Evolutionary conservation across 1,140 invertebrate species (phyloP).

Genomic region (Brachionus plicatilis): DNA sequence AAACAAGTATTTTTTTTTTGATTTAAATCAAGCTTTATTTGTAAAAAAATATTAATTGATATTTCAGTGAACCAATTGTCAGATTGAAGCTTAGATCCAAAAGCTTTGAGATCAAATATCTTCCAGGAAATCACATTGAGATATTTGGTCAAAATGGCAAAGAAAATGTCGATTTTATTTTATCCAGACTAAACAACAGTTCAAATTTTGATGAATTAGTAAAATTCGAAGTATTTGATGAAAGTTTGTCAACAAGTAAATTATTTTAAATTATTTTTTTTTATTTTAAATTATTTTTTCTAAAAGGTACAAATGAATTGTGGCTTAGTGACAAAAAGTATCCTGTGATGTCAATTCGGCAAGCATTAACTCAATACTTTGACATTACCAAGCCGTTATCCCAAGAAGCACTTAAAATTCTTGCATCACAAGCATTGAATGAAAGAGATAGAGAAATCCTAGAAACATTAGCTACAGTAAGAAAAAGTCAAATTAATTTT

Average conservation of each 20-base stretch:
- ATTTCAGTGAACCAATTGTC: constrained; percentile 61
- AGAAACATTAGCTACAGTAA: constrained; percentile 58
- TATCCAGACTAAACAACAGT: constrained; percentile 64
- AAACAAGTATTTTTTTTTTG: constrained; percentile 45
- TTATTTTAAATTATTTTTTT: not conserved
- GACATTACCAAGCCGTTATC: constrained; percentile 87
- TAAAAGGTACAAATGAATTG: constrained; percentile 63
- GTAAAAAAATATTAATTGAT: too few relatives aligned
- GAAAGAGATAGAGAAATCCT: constrained; percentile 72
- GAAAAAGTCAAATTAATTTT: too few relatives aligned
- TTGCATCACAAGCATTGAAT: constrained; percentile 69
- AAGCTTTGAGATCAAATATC: constrained; percentile 60
- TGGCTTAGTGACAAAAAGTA: constrained; percentile 80
- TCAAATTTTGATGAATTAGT: constrained; percentile 69
- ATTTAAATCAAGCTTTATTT: too few relatives aligned
- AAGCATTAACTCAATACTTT: constrained; percentile 73
- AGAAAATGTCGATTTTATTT: constrained; percentile 72
- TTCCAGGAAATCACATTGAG: constrained; percentile 85
- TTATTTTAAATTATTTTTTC: too few relatives aligned
- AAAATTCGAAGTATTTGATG: constrained; percentile 76
- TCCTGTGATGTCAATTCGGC: constrained; percentile 68
- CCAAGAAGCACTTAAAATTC: constrained; percentile 73
- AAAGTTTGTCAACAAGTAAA: constrained; percentile 63
- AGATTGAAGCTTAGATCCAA: constrained; percentile 59
- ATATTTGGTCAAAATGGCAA: constrained; percentile 76